Evolutionary conservation across 2,888 invertebrate genomes (phyloP).

Genomic region (Tenthredo notha): DNA sequence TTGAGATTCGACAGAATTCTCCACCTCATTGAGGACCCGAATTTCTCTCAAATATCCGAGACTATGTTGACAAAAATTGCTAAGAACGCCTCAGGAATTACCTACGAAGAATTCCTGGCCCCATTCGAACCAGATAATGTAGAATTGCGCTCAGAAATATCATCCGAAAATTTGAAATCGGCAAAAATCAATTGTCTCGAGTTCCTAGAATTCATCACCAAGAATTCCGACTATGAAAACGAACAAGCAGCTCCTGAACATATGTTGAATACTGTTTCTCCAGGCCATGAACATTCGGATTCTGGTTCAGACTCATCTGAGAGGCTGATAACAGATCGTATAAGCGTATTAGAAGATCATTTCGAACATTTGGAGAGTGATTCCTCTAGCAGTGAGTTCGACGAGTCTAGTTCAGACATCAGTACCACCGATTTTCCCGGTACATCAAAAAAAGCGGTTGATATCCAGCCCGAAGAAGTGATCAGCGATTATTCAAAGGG

Average conservation of each 20-base stretch:
- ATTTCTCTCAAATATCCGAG: background rate
- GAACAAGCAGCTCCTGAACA: background rate
- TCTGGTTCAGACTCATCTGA: background rate
- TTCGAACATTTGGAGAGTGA: background rate
- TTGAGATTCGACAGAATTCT: constrained; percentile 32
- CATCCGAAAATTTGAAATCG: background rate
- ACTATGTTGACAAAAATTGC: constrained; percentile 4
- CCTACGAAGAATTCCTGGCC: constrained; percentile 14
- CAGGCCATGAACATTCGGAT: background rate
- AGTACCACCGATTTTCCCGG: background rate
- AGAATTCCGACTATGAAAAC: background rate
- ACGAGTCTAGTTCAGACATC: background rate
- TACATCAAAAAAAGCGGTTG: background rate
- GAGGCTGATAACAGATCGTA: too few relatives aligned
- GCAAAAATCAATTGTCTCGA: background rate
- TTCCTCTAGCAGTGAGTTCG: background rate
- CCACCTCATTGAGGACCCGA: background rate
- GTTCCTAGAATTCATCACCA: background rate
- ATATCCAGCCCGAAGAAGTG: background rate
- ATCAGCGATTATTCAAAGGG: background rate
- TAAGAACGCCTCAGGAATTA: background rate
- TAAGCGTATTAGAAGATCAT: background rate
- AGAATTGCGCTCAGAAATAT: background rate
- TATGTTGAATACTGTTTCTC: background rate
- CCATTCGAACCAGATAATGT: background rate